Evolutionary conservation across 1,140 invertebrate species (phyloP).

Genomic region (Lasioglossum baleicum): DNA sequence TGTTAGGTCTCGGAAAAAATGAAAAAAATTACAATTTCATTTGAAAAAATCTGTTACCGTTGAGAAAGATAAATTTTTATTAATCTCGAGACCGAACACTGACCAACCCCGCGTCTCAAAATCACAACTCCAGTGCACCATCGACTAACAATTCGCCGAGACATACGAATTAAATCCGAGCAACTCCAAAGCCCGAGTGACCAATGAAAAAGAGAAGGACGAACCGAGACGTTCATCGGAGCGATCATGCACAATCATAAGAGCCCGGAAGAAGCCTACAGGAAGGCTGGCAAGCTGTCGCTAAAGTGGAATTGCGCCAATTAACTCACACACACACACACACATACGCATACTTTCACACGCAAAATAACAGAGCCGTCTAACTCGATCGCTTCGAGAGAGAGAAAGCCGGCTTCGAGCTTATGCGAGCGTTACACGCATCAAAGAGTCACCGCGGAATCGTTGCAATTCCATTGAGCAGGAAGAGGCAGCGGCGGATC

Average conservation of each 20-base stretch:
- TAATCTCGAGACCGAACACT: neutral
- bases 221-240: neutral
- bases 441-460: slow-evolving; percentile 29
- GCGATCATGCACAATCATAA: neutral
- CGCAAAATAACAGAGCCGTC: too few relatives aligned
- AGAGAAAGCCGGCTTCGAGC: slow-evolving; percentile 11
- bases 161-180: neutral
- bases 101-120: neutral
- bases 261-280: neutral
- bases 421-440: neutral
- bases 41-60: neutral
- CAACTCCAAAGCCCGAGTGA: neutral
- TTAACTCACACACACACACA: neutral
- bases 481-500: slow-evolving; percentile 73
- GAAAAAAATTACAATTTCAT: neutral
- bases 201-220: neutral
- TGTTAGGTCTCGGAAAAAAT: neutral
- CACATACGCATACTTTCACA: neutral
- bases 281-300: neutral
- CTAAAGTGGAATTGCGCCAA: neutral
- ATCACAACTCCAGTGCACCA: neutral
- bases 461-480: slow-evolving; percentile 69
- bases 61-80: too few relatives aligned
- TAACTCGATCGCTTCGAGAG: slow-evolving; percentile 4
- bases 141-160: neutral